Base-by-base conservation (phyloP, 2,888 invertebrate genomes). In the Drosophila mettleri region DNA sequence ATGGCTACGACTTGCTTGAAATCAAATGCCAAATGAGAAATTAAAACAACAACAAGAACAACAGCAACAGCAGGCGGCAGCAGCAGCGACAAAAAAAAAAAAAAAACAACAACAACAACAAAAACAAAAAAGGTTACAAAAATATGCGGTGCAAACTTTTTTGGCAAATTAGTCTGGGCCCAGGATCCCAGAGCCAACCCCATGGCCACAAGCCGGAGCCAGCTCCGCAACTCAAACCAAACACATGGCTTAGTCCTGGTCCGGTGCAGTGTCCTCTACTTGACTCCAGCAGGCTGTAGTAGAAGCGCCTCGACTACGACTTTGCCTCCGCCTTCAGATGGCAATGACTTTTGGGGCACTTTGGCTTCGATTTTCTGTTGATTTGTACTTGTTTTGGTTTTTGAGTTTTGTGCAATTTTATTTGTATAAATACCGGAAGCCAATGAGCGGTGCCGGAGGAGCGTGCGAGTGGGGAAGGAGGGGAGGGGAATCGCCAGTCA, bases 111-210 rank as follows among this genome's bases (percentile, higher is more conserved):
- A 83, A 74, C 51, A 72, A 43, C 66, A 63, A 29, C 59, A 77
- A 20, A 53, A 43, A 43, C 83, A 78, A 75, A 75, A 80, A 88
- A 81, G 81, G 88, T 80, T 87, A 87, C 86, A 84, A 88, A 86
- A 88, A 84, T 82, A 86, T 86, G 85, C 82, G 82, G 83, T 83
- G 82, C 79, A 85, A 89, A 89, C 80, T 89, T 89, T 83, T 89
- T 90, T 90, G 89, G 87, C 90, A 91, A 90, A 90, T 90, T 90
- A 89, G 89, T 91, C 89, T 81, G 79, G 81, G 73, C 48, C 45
- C 75, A 53, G 48, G 49, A 53, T n/a, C 31, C 38, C 31, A 43
- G 52, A 49, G 12, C 38, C 22, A 53, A 34, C 45, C 10, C 18
- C 39, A 43, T 43, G 55, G 38, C 38, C 57, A 55, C 55, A 52